Base-by-base conservation (phyloP, 2,888 invertebrate species). In the Calliscelio sp. region DNA sequence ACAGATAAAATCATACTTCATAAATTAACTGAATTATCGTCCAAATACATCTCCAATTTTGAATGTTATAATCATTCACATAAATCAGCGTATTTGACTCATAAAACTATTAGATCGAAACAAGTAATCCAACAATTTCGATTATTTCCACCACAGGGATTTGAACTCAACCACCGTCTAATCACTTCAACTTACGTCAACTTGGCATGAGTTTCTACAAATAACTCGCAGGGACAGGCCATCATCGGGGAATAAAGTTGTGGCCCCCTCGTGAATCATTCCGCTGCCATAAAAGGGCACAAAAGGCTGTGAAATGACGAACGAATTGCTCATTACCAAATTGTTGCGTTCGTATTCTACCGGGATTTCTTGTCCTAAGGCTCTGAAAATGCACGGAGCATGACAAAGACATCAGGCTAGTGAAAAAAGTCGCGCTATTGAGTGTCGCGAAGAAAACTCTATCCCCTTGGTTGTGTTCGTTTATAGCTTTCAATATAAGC, bases 261-360 rank as follows among this genome's bases (percentile, higher is more conserved):
- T 25, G 61, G 68, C 51, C 51, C 81, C 74, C 75, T 75, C 70
- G 63, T 75, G 75, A 77, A 70, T 65, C 63, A 82, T 86, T 68
- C 63, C 57, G 18, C 87, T 89, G 87, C 86, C 86, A 84, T 86
- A 82, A 83, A 89, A 87, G 89, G 85, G 83, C 86, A 91, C 89
- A 91, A 91, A 90, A 90, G 90, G 86, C 90, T 89, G 89, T 87
- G 87, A 92, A 90, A 91, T 90, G 90, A 90, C 87, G 88, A 90
- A 89, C 89, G 89, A 91, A 91, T 91, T 89, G 90, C 90, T 91
- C 89, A 90, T 91, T 90, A 90, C 89, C 87, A 89, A 89, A 89
- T 89, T 77, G 53, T 61, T 87, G 88, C 73, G 74, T 83, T 81
- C 86, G 83, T 85, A 82, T 41, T 53, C 71, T 66, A 20, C 14